These are phyloP conservation scores for Platalea minor DNA, from an alignment of 2,797 vertebrate species.

Conservation along the genomic window DNA sequence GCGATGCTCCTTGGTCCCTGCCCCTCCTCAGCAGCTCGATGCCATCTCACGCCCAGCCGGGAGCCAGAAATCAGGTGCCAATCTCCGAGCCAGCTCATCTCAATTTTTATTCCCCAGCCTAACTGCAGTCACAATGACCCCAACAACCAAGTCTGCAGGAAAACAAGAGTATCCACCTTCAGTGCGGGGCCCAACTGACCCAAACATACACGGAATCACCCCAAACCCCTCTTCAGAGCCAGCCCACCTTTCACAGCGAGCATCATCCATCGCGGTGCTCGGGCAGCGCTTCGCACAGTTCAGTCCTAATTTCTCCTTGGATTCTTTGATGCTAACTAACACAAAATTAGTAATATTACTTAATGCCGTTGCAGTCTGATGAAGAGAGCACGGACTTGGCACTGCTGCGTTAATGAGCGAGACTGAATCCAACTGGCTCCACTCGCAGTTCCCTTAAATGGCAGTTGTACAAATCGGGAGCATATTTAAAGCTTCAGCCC, in stretches of 20 bases:
- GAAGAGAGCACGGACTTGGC: background rate
- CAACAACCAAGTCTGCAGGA: background rate
- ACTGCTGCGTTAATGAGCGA: background rate
- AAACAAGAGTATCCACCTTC: background rate
- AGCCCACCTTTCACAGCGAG: background rate
- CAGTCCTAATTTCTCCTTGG: background rate
- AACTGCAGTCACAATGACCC: background rate
- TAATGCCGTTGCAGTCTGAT: background rate
- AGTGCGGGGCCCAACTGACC: background rate
- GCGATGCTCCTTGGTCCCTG: background rate
- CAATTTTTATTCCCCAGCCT: background rate
- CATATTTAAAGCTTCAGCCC: background rate
- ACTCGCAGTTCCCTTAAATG: background rate
- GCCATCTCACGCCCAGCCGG: background rate
- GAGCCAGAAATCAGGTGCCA: accelerated
- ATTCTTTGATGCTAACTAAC: background rate
- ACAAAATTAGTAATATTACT: background rate
- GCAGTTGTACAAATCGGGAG: background rate
- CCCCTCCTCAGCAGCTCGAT: background rate
- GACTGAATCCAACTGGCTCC: background rate
- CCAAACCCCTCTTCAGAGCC: background rate
- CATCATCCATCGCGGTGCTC: too few relatives aligned
- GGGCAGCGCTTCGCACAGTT: background rate
- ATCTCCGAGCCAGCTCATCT: background rate
- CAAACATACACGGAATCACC: background rate